Percentiles rank a stretch among this genome's conserved stretches.
Evolutionary conservation across 1,140 invertebrate species (phyloP).

Genomic region (Hylaeus volcanicus): DNA sequence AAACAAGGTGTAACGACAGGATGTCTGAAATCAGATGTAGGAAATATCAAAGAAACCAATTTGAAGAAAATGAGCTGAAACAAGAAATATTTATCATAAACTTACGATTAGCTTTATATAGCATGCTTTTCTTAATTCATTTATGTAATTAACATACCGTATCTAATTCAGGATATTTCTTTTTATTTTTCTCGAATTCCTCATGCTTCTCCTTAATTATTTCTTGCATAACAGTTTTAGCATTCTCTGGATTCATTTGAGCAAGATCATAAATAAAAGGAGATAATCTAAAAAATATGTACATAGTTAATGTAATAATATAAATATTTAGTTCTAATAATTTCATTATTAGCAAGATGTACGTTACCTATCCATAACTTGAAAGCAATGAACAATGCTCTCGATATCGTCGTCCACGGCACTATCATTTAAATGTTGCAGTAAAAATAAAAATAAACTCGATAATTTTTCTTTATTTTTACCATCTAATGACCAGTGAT

Average conservation of each 20-base stretch:
- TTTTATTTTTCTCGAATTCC: slow-evolving; percentile 83
- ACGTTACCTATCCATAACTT: slow-evolving; percentile 81
- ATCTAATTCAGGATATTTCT: slow-evolving; percentile 86
- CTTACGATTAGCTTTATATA: background rate
- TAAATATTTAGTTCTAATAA: slow-evolving; percentile 14
- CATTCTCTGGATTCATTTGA: slow-evolving; percentile 85
- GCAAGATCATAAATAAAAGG: slow-evolving; percentile 88
- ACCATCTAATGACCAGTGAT: slow-evolving; percentile 88
- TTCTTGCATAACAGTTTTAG: slow-evolving; percentile 84
- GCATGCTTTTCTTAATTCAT: slow-evolving; percentile 17
- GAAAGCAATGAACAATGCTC: slow-evolving; percentile 82
- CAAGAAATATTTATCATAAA: slow-evolving; percentile 44
- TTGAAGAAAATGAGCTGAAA: slow-evolving; percentile 90
- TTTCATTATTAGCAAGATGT: slow-evolving; percentile 13
- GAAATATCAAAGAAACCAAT: slow-evolving; percentile 88
- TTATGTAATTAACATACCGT: slow-evolving; percentile 78
- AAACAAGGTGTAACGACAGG: slow-evolving; percentile 91
- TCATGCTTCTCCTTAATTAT: slow-evolving; percentile 88
- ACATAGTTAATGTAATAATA: slow-evolving; percentile 14
- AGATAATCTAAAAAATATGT: slow-evolving; percentile 80
- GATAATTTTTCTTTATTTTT: slow-evolving; percentile 89
- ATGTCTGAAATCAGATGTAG: slow-evolving; percentile 94
- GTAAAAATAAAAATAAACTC: slow-evolving; percentile 86
- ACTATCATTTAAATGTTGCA: slow-evolving; percentile 87
- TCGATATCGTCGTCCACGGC: slow-evolving; percentile 79